Evolutionary conservation across 1,140 invertebrate species (phyloP), one percentile per base, ranked within the genome.

Genomic region (Hesperophylax magnus): DNA sequence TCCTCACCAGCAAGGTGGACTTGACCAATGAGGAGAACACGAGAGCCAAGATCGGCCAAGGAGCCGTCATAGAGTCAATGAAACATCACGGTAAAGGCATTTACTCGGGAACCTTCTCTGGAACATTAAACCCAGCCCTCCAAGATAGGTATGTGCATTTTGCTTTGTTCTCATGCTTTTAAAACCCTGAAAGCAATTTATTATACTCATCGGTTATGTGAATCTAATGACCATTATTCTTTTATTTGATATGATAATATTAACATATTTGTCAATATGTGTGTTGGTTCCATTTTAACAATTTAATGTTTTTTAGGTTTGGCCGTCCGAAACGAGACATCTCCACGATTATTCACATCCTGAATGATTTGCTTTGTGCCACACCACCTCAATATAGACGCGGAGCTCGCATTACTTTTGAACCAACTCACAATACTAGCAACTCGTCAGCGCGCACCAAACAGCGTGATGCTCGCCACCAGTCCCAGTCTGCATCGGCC

Each of bases 271-370:
- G 9, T 47, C 39, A 47, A 47, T 14, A 0, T 1, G 34, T 5
- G 7, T 8, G 9, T 47, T 47, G 11, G 39, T 14, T 8, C 39
- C 39, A 47, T 47, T 47, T 47, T 47, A 77, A 34, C 4, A 31
- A 77, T 47, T 14, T 74, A 47, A 47, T 77, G 47, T 72, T 52
- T 74, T 88, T 65, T 86, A 90, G 89, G 86, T 94, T 95, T 86
- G 97, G 97, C 0, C 93, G 96, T 82, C 97, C 97, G 11, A 96
- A 97, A 85, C 92, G 96, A 18, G 96, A 98, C 88, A 97, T 98
- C 78, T 96, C 94, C 69, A 98, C 97, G 17, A 98, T 98, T 74
- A 97, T 98, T 78, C 97, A 98, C 87, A 98, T 98, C 88, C 90
- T 98, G 24, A 98, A 98, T 88, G 97, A 98, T 89, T 91, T 98